phyloP scores from a whole-genome alignment of 2,113 vertebrate genomes.

The Dendropsophus ebraccatus region DNA sequence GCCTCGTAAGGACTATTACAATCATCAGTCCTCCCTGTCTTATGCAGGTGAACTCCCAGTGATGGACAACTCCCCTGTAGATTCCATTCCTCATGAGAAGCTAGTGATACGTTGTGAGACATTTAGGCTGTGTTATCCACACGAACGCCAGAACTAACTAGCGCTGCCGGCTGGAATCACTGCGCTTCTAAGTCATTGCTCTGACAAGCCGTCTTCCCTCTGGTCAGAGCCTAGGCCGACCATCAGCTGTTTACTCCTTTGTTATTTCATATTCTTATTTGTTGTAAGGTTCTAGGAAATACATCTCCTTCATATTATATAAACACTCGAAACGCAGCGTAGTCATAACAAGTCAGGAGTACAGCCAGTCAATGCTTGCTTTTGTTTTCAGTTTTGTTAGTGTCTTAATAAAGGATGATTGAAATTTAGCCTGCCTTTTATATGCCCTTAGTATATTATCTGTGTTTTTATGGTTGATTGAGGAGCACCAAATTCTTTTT shows the following conservation, averaged over 20 bases:
- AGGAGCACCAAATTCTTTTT: too few species aligned
- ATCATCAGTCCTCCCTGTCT: neutral
- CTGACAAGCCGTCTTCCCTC: constrained; percentile 11
- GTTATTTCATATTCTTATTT: neutral
- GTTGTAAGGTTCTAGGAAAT: neutral
- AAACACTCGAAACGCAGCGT: neutral
- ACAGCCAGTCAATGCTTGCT: neutral
- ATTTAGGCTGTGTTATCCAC: neutral
- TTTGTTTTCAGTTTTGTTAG: too few species aligned
- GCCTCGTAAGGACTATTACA: neutral
- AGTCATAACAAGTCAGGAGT: neutral
- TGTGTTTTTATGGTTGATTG: too few species aligned
- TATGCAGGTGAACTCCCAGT: neutral
- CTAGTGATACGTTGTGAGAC: neutral
- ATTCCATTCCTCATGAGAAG: neutral
- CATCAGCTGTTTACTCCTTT: neutral
- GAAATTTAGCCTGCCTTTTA: too few species aligned
- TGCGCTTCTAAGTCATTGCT: constrained; percentile 1
- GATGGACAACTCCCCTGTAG: neutral
- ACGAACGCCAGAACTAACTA: neutral
- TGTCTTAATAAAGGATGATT: too few species aligned
- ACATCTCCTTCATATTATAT: neutral
- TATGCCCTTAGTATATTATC: too few species aligned
- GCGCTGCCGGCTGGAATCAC: constrained; percentile 14
- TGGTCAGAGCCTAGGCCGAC: neutral